Conservation (phyloP, 2,797 vertebrate genomes). For the Nyctibius grandis region DNA sequence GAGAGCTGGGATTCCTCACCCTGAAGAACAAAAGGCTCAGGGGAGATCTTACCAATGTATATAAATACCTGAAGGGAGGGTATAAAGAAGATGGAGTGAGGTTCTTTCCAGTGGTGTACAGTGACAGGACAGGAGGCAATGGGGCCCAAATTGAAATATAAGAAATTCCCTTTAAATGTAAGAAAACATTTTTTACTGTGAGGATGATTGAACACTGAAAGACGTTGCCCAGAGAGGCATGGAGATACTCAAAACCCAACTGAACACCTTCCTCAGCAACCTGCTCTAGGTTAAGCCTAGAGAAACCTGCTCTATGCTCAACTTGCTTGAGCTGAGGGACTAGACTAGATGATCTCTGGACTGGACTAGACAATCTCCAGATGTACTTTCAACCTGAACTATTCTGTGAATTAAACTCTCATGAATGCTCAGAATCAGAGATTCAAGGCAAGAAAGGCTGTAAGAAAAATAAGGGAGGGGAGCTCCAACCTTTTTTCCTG, state of each 20-base stretch:
- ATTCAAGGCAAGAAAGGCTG: neutral
- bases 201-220: neutral
- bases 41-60: neutral
- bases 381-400: neutral
- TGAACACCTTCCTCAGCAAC: neutral
- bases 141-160: neutral
- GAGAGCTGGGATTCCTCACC: neutral
- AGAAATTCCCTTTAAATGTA: neutral
- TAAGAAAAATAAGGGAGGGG: neutral
- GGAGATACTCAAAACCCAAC: neutral
- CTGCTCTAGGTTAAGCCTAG: neutral
- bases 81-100: neutral
- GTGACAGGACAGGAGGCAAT: neutral
- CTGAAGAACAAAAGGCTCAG: neutral
- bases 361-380: neutral
- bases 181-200: neutral
- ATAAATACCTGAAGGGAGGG: neutral
- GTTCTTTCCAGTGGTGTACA: neutral
- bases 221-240: neutral
- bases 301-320: neutral
- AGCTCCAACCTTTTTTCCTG: neutral
- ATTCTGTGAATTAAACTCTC: neutral
- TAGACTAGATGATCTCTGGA: neutral
- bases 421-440: neutral
- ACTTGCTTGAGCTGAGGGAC: neutral